Percentiles rank a stretch among this genome's conserved stretches.
Conservation (phyloP, 1,140 invertebrate species). For the Neodiprion pinetum region DNA sequence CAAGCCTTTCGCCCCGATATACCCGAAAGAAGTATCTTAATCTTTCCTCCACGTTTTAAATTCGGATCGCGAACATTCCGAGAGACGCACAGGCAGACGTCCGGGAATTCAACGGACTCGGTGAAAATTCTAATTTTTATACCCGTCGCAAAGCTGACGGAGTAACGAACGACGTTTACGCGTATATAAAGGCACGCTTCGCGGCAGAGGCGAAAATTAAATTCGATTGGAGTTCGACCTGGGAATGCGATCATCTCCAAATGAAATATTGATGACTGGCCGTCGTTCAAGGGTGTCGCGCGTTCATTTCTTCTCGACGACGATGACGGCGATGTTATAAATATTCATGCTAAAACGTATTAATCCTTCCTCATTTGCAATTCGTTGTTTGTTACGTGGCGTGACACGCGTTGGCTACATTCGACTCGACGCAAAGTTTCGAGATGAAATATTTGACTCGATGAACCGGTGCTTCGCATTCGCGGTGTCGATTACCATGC, state of each 20-base stretch:
- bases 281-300: neutral
- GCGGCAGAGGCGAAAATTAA: neutral
- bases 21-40: no score
- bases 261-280: constrained; percentile 42
- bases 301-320: constrained; percentile 36
- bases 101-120: no score
- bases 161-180: no score
- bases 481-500: neutral
- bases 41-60: no score
- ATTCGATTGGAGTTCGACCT: neutral
- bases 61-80: no score
- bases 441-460: no score
- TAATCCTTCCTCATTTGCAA: neutral
- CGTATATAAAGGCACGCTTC: no score
- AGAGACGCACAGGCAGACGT: no score
- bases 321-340: constrained; percentile 34
- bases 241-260: neutral
- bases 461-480: neutral
- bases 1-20: no score
- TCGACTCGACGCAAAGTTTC: no score
- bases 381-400: neutral
- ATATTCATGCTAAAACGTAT: constrained; percentile 34
- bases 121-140: neutral
- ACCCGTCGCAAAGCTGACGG: neutral
- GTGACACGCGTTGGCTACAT: no score